Base-by-base conservation (phyloP, 1,140 invertebrate species). In the Leptopilina clavipes region DNA sequence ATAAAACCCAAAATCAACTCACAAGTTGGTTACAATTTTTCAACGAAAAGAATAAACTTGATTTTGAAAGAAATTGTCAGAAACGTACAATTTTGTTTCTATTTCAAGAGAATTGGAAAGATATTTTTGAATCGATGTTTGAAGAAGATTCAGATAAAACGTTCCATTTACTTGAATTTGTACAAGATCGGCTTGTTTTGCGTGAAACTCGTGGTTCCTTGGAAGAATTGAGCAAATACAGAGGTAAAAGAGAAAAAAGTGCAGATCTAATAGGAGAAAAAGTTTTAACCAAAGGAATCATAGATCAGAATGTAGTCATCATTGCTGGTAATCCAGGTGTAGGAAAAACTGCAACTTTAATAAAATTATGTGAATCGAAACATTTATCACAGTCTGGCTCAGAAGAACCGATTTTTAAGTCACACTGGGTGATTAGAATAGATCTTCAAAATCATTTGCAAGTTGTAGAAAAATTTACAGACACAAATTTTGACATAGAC, bases 381-480 rank as follows among this genome's bases (percentile, higher is more conserved):
- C 31, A 31, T 31, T n/a, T n/a, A n/a, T n/a, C n/a, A 31, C 8
- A 70, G 12, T 31, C 11, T 37, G 31, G 25, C 2, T 37, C 22
- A 37, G 1, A 18, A 17, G 14, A 70, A 37, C 65, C 31, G n/a
- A n/a, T n/a, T n/a, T n/a, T n/a, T n/a, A n/a, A n/a, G n/a, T n/a
- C n/a, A n/a, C 65, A 37, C n/a, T 70, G 65, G 65, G 12, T 70
- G 14, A 70, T 70, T n/a, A 70, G 17, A 70, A 19, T 70, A 0
- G 31, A 70, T 70, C 25, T 70, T 6, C 9, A 70, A 70, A 3
- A 70, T 12, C 9, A 70, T 40, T 25, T 37, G 25, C 5, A 6
- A 17, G 14, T 9, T 17, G 25, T 70, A 8, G 25, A 12, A 7
- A 43, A n/a, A 12, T 40, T 70, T 70, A n/a, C n/a, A n/a, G n/a